Base-by-base conservation (phyloP, 1,140 invertebrate species). In the Aphaenogaster ashmeadi region DNA sequence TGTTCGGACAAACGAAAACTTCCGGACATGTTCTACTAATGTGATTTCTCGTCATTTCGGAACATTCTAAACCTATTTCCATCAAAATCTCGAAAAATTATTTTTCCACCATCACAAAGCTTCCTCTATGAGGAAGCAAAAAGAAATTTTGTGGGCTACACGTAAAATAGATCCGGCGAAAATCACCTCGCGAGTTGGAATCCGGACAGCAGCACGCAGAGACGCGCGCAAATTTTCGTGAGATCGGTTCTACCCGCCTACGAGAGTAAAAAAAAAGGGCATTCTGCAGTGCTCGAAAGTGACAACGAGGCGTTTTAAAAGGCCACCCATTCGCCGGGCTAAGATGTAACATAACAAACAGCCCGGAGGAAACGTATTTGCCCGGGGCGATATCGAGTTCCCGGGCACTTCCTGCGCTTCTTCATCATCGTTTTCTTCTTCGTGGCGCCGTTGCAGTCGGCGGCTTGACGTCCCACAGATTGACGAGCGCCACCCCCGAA, bases 321-420 rank as follows among this genome's bases (percentile, higher is more conserved):
- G 89, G 87, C 89, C 91, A 89, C 83, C 87, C 91, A 88, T 89
- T 92, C 81, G 89, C 66, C 88, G 52, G 38, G 75, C 87, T 89
- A 88, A 90, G 90, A 90, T 92, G 87, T 91, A 89, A 90, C 90
- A 91, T 92, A 90, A 91, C 91, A 91, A 91, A 91, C 91, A 91
- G 88, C 78, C 56, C 62, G 62, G 41, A 38, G 75, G 84, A 71
- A 81, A 88, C 84, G 77, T 92, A 93, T 93, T 93, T 93, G 90
- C 84, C 77, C 77, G 74, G 74, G 80, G 60, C 90, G 84, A 92
- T 93, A 93, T 93, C 93, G 90, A 92, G 93, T 94, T 93, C 93
- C 92, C 83, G 88, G 79, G 83, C 88, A 91, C 88, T 92, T 93
- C 91, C 92, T 94, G 93, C 87, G 85, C 79, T 87, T 77, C 83